Evolutionary conservation across 1,140 invertebrate species (phyloP), one percentile per base, ranked within the genome.

Genomic region (Drosophila neocordata): DNA sequence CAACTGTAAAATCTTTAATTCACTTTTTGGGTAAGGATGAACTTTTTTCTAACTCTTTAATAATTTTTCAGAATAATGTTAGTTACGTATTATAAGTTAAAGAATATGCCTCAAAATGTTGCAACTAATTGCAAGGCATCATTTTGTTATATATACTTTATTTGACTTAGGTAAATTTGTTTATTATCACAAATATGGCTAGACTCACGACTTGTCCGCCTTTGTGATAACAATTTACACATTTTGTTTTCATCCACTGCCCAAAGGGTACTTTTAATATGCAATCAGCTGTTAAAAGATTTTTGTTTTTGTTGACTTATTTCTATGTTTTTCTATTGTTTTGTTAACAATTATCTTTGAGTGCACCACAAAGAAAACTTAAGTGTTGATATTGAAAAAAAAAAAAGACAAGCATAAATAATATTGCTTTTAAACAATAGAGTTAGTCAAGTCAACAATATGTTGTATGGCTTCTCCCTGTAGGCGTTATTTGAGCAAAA

Each of bases 271-370:
- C 15, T 11, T n/a, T 24, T 55, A 18, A 20, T 64, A 60, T 59
- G 37, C 67, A 60, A 73, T 65, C 62, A 61, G 35, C 51, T 74
- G 41, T 76, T 38, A 62, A 76, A 57, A 64, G 74, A n/a, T 48
- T 34, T 70, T 51, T 51, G 31, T 65, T 60, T 7, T 18, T 44
- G 41, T 18, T 15, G 13, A 44, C n/a, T 58, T 64, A 53, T 56
- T 12, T 15, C 27, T 48, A 18, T 48, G 15, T 48, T 18, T 48
- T 18, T 44, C 27, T 31, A 31, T 60, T 56, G 41, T 57, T 75
- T 18, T 13, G 38, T 41, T 53, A 76, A 76, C 64, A 66, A 65
- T 44, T 63, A 53, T 48, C 34, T 73, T 12, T 65, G 44, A 77
- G 60, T 79, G 69, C 69, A 57, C 24, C 41, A 18, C 13, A 18